phyloP scores from a whole-genome alignment of 2,888 invertebrate genomes.

The Papilio demoleus region DNA sequence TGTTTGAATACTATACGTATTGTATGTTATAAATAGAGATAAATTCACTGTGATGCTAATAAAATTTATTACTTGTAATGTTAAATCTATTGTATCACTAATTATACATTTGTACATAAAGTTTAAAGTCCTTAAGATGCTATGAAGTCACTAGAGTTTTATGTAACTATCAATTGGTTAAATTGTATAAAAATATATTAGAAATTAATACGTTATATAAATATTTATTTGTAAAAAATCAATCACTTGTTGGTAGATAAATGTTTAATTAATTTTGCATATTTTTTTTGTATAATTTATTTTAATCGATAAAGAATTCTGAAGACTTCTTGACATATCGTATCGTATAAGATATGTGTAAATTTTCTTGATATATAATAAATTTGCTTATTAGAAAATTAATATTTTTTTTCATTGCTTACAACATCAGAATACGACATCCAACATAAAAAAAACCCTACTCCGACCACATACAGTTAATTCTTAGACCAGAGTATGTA shows the following conservation, averaged over 20 bases:
- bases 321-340: slow-evolving; percentile 81
- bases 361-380: slow-evolving; percentile 72
- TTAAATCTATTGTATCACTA: slow-evolving; percentile 48
- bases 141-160: slow-evolving; percentile 51
- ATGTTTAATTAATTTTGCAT: slow-evolving; percentile 43
- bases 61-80: slow-evolving; percentile 62
- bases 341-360: slow-evolving; percentile 74
- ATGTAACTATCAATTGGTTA: slow-evolving; percentile 54
- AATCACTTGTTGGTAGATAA: slow-evolving; percentile 35
- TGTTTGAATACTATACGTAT: slow-evolving; percentile 43
- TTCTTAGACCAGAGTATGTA: no score
- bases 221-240: slow-evolving; percentile 40
- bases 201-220: no score
- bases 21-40: slow-evolving; percentile 50
- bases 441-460: no score
- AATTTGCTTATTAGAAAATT: slow-evolving; percentile 76
- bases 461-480: no score
- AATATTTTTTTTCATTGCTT: slow-evolving; percentile 38
- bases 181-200: slow-evolving; percentile 48
- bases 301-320: slow-evolving; percentile 55
- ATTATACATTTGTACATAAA: slow-evolving; percentile 45
- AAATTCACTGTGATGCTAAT: slow-evolving; percentile 82
- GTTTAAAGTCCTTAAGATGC: slow-evolving; percentile 47
- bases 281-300: slow-evolving; percentile 54
- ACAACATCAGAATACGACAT: no score